These are phyloP conservation scores for Rhadina sibilatrix DNA, from an alignment of 2,113 vertebrate species.

Conservation along the genomic window DNA sequence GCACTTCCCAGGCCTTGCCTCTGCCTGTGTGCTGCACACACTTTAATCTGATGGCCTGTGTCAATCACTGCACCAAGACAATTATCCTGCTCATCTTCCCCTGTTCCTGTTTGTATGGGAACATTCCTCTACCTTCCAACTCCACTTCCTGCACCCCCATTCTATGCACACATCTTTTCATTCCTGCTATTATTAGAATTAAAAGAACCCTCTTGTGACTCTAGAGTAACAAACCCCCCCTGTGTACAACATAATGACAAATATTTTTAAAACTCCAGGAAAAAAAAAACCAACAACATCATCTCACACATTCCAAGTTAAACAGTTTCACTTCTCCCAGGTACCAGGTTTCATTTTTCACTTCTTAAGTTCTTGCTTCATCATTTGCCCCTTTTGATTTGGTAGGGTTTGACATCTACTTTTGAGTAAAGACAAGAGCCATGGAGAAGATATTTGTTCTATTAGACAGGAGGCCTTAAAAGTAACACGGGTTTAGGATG, in stretches of 20 bases:
- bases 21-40: background rate
- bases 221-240: rapidly evolving
- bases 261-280: background rate
- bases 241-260: background rate
- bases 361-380: background rate
- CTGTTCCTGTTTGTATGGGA: background rate
- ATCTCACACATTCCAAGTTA: background rate
- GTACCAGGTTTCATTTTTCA: background rate
- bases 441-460: background rate
- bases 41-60: background rate
- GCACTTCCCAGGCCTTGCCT: background rate
- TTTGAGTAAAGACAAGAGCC: background rate
- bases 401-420: background rate
- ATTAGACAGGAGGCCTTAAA: background rate
- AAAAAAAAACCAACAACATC: background rate
- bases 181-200: background rate
- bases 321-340: background rate
- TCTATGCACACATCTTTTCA: background rate
- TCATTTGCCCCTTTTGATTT: background rate
- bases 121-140: background rate
- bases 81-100: background rate
- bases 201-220: background rate
- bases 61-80: background rate
- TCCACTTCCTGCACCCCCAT: background rate
- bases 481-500: background rate